Conservation (phyloP, 92 coral and sea anemone genomes). For the Nematostella vectensis region DNA sequence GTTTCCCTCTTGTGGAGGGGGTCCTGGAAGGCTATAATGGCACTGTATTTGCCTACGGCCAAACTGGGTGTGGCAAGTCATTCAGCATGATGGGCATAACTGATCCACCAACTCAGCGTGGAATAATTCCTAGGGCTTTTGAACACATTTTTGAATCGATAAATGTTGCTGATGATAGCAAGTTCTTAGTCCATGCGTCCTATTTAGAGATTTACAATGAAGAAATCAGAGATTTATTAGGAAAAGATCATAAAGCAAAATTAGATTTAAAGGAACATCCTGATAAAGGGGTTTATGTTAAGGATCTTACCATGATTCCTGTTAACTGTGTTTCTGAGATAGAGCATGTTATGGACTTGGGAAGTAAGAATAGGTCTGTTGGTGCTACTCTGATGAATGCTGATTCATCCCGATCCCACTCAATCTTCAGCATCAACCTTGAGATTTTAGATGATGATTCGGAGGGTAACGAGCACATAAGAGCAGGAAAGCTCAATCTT, state of each 20-base stretch:
- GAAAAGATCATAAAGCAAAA: constrained; percentile 81
- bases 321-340: constrained; percentile 74
- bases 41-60: constrained; percentile 97
- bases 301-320: constrained; percentile 75
- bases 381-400: constrained; percentile 99
- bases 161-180: constrained; percentile 78
- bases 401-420: constrained; percentile 95
- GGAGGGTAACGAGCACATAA: constrained; percentile 86
- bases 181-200: constrained; percentile 92
- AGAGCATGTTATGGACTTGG: constrained; percentile 93
- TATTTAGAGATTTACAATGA: constrained; percentile 95
- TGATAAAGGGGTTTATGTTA: constrained; percentile 88
- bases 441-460: constrained; percentile 79
- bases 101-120: constrained; percentile 88
- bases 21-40: constrained; percentile 98
- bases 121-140: constrained; percentile 94
- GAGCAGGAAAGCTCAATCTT: constrained; percentile 93
- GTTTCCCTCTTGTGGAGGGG: constrained; percentile 91
- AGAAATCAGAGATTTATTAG: constrained; percentile 89
- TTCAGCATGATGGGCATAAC: constrained; percentile 95
- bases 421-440: constrained; percentile 81
- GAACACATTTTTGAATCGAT: constrained; percentile 95
- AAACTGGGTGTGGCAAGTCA: constrained; percentile 96
- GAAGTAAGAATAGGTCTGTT: constrained; percentile 91
- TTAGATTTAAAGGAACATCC: constrained; percentile 95